Evolutionary conservation across 2,888 invertebrate genomes (phyloP).

Genomic region (Melanostoma scalare): DNA sequence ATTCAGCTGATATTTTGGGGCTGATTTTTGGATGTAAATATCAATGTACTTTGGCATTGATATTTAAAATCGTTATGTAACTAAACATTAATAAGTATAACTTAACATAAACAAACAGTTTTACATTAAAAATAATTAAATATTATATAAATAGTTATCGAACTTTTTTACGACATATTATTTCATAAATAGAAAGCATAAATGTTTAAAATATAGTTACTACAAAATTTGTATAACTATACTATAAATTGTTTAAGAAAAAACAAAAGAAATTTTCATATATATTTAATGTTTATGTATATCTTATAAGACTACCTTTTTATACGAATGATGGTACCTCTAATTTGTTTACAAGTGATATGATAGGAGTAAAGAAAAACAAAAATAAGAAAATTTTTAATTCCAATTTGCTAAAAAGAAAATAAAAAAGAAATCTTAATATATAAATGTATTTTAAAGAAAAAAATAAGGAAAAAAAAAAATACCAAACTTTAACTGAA

Average conservation of each 20-base stretch:
- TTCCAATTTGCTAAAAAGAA: conserved; percentile 61
- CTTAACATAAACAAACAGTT: conserved; percentile 34
- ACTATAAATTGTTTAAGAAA: conserved; percentile 11
- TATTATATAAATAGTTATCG: conserved; percentile 34
- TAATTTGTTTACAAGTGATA: conserved; percentile 72
- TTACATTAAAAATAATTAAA: conserved; percentile 49
- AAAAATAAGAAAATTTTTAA: conserved; percentile 25
- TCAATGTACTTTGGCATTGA: conserved; percentile 68
- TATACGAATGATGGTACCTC: conserved; percentile 71
- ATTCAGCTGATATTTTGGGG: conserved; percentile 66
- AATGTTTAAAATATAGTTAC: conserved; percentile 34
- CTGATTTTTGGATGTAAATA: conserved; percentile 72
- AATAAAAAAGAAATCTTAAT: no score
- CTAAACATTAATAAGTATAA: conserved; percentile 37
- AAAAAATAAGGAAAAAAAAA: conserved; percentile 9
- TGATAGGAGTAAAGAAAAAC: conserved; percentile 62
- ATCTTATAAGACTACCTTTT: conserved; percentile 73
- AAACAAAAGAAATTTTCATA: conserved; percentile 25
- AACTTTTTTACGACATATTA: conserved; percentile 26
- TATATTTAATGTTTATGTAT: conserved; percentile 52
- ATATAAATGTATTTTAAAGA: not conserved
- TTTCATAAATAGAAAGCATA: conserved; percentile 36
- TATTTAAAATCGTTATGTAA: conserved; percentile 39
- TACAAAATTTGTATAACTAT: conserved; percentile 27
- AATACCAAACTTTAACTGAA: conserved; percentile 29